A percentile compares a stretch with the other conserved stretches of the same genome.
Evolutionary conservation across 1,140 invertebrate genomes (phyloP).

Genomic region (Eulimnadia texana): DNA sequence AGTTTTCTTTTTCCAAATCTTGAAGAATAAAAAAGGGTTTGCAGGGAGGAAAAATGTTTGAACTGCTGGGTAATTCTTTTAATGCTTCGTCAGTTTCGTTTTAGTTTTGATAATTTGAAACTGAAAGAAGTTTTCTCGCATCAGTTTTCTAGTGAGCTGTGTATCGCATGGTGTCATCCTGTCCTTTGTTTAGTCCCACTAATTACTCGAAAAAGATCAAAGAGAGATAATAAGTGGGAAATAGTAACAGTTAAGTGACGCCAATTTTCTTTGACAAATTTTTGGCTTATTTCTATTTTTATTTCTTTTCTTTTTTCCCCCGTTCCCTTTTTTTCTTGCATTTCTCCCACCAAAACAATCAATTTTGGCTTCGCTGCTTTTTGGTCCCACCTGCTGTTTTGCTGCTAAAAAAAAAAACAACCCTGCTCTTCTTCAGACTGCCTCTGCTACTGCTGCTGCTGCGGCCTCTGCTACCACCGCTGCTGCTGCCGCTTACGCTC

Average conservation of each 20-base stretch:
- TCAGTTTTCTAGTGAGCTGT: no score
- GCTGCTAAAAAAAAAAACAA: not conserved
- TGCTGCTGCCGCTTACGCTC: not conserved
- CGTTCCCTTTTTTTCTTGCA: not conserved
- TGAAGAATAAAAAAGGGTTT: no score
- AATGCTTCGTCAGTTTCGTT: no score
- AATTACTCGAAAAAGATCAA: no score
- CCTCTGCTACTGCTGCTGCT: not conserved
- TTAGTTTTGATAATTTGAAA: not conserved
- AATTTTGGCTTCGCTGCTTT: not conserved
- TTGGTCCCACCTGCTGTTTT: no score
- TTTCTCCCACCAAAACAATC: not conserved
- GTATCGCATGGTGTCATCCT: not conserved
- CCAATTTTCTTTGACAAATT: constrained; percentile 9
- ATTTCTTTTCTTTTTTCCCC: constrained; percentile 12
- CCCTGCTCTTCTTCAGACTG: no score
- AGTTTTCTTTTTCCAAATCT: no score
- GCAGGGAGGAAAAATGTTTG: no score
- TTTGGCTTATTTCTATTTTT: constrained; percentile 18
- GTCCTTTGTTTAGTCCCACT: not conserved
- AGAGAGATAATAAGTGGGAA: no score
- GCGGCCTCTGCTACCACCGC: not conserved
- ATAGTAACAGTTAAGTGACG: not conserved
- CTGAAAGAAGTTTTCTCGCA: not conserved
- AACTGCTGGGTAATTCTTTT: no score